A percentile compares a stretch with the other conserved stretches of the same genome.
Conservation (phyloP, 2,797 vertebrate genomes). For the Halcyon leucocephala region DNA sequence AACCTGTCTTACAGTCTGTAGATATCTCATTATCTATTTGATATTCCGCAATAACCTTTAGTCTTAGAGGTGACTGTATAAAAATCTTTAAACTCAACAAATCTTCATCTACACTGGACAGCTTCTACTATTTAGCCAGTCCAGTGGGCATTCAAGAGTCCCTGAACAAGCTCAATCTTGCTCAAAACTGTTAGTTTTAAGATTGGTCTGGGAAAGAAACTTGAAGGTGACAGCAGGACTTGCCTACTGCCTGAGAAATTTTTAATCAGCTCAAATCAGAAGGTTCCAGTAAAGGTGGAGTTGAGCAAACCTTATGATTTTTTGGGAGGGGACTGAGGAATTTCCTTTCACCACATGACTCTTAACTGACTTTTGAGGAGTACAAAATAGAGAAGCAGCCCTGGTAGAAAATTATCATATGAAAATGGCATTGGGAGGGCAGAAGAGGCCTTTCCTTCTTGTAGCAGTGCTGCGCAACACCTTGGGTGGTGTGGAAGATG, state of each 20-base stretch:
- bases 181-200: not conserved
- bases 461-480: rapidly evolving
- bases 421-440: too few relatives aligned
- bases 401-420: too few relatives aligned
- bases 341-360: not conserved
- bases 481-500: not conserved
- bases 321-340: not conserved
- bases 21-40: not conserved
- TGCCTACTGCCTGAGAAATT: not conserved
- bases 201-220: not conserved
- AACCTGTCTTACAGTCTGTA: not conserved
- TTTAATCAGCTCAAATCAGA: not conserved
- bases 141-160: not conserved
- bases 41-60: not conserved
- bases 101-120: not conserved
- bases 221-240: not conserved
- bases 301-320: not conserved
- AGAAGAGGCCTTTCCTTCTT: not conserved
- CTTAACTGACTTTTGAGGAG: not conserved
- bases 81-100: not conserved
- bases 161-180: not conserved
- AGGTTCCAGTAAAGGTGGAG: not conserved
- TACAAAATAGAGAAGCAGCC: not conserved
- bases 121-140: not conserved
- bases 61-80: not conserved